These are phyloP conservation scores for Microcebus lehilahytsara DNA, from an alignment of 2,113 vertebrate genomes.

Conservation along the genomic window DNA sequence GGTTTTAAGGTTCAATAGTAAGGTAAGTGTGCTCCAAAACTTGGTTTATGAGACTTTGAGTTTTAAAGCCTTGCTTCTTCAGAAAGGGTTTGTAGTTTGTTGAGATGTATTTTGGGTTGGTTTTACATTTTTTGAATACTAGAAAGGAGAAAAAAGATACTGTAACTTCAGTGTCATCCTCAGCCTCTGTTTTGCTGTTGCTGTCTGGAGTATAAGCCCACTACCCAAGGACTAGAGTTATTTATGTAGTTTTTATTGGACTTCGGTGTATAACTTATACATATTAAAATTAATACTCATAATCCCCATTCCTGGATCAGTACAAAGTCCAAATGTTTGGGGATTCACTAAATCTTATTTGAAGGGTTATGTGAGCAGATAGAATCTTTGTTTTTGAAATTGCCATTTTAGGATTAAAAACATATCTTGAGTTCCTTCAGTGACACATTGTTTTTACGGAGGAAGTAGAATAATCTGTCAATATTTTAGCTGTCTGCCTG, in stretches of 20 bases:
- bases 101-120: conserved; percentile 27
- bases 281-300: neutral
- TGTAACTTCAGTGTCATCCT: neutral
- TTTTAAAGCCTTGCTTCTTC: conserved; percentile 41
- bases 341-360: conserved; percentile 25
- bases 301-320: neutral
- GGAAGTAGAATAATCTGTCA: conserved; percentile 17
- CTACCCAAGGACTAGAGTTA: neutral
- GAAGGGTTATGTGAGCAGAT: conserved; percentile 28
- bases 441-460: conserved; percentile 15
- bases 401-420: conserved; percentile 47
- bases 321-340: conserved; percentile 26
- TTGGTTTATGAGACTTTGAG: conserved; percentile 32
- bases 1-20: neutral
- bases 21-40: conserved; percentile 43
- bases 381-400: conserved; percentile 24
- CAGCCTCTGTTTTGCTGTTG: neutral
- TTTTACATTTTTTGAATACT: conserved; percentile 58
- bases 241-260: conserved; percentile 15
- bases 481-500: neutral
- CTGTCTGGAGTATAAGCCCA: neutral
- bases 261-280: neutral
- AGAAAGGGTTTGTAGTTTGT: conserved; percentile 40
- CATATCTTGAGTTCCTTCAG: conserved; percentile 7
- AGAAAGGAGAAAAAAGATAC: conserved; percentile 36